Evolutionary conservation across 1,140 invertebrate species (phyloP).

Genomic region (Zaprionus davidi): DNA sequence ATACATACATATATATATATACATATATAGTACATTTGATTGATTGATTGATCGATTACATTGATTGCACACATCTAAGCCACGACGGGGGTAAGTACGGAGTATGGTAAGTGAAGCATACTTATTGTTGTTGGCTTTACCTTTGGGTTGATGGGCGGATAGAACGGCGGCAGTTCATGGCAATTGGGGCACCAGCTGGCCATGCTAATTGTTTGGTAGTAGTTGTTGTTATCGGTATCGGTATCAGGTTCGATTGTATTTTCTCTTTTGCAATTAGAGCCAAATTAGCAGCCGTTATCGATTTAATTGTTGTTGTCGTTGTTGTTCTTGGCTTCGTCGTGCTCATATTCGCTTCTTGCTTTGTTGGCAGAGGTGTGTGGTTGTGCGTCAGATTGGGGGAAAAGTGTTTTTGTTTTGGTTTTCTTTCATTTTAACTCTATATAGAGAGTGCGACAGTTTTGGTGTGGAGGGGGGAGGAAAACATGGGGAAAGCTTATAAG

Average conservation of each 20-base stretch:
- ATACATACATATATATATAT: neutral
- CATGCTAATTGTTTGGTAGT: slow-evolving; percentile 61
- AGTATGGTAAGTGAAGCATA: slow-evolving; percentile 34
- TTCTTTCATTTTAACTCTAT: neutral
- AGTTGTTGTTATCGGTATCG: slow-evolving; percentile 8
- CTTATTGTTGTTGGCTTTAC: slow-evolving; percentile 55
- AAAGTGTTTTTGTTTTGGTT: slow-evolving; percentile 26
- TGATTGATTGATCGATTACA: slow-evolving; percentile 37
- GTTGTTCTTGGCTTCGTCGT: slow-evolving; percentile 40
- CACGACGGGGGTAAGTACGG: slow-evolving; percentile 17
- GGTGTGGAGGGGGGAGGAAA: neutral
- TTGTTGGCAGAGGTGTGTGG: neutral
- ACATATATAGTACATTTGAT: neutral
- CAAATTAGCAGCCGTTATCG: slow-evolving; percentile 43
- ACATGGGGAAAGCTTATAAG: neutral
- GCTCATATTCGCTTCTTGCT: slow-evolving; percentile 67
- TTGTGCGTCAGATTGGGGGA: slow-evolving; percentile 38
- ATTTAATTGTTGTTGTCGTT: slow-evolving; percentile 20
- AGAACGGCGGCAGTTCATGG: slow-evolving; percentile 74
- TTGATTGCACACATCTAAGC: slow-evolving; percentile 37
- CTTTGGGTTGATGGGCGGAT: slow-evolving; percentile 75
- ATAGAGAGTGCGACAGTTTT: no score
- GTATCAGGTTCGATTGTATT: slow-evolving; percentile 7
- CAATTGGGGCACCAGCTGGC: slow-evolving; percentile 83
- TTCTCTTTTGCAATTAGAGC: slow-evolving; percentile 47